Percentiles rank a stretch among this genome's conserved stretches.
Evolutionary conservation across 92 coral and sea anemone species (phyloP).

Genomic region (Actinostola sp.): DNA sequence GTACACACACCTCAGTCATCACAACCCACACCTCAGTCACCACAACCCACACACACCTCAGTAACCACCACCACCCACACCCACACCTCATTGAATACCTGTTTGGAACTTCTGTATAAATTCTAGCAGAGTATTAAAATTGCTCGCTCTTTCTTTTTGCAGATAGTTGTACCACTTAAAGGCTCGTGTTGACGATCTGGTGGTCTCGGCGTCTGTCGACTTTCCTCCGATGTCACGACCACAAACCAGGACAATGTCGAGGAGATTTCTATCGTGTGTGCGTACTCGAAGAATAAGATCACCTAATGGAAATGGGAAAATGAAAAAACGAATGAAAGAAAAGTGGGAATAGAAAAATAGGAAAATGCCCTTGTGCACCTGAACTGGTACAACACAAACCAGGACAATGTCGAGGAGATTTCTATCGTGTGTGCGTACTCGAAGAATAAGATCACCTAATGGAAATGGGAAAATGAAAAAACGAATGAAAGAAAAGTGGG

Average conservation of each 20-base stretch:
- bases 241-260: conserved; percentile 45
- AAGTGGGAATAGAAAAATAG: background rate
- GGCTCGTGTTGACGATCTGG: conserved; percentile 47
- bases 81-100: too few species aligned
- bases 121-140: conserved; percentile 74
- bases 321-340: background rate
- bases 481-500: conserved; percentile 1
- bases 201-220: conserved; percentile 12
- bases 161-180: conserved; percentile 90
- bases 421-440: conserved; percentile 70
- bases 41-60: too few species aligned
- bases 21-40: too few species aligned
- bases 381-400: too few species aligned
- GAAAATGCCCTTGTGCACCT: too few species aligned
- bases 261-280: conserved; percentile 69
- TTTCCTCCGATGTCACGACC: conserved; percentile 57
- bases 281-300: conserved; percentile 76
- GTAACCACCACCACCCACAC: too few species aligned
- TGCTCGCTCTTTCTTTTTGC: conserved; percentile 85
- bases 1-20: too few species aligned
- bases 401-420: conserved; percentile 57
- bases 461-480: background rate
- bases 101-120: conserved; percentile 82
- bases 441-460: conserved; percentile 83
- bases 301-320: conserved; percentile 48